Conservation (phyloP, 2,797 vertebrate species). For the Hipposideros larvatus region DNA sequence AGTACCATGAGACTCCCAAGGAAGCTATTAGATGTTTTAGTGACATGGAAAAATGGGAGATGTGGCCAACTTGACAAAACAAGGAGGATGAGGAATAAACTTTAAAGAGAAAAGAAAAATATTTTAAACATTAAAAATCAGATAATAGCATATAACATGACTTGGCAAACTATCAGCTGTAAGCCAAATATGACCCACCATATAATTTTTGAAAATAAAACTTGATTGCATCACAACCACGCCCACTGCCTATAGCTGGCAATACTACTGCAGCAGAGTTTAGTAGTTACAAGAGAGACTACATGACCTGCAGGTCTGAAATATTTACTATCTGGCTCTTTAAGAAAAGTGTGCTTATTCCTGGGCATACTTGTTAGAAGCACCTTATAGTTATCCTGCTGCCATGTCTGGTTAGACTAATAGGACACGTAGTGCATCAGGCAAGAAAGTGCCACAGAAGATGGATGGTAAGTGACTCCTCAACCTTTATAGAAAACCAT, state of each 20-base stretch:
- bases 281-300: neutral
- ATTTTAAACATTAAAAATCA: neutral
- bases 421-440: neutral
- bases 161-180: neutral
- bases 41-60: neutral
- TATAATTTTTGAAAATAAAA: neutral
- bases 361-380: neutral
- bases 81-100: neutral
- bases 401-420: neutral
- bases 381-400: neutral
- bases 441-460: neutral
- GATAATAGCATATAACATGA: neutral
- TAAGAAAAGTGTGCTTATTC: neutral
- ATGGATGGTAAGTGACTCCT: neutral
- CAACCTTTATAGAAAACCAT: neutral
- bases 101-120: neutral
- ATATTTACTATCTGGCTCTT: neutral
- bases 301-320: neutral
- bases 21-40: neutral
- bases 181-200: neutral
- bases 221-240: neutral
- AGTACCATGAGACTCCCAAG: neutral
- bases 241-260: neutral
- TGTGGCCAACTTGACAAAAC: neutral
- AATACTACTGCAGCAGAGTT: neutral